Evolutionary conservation across 2,113 vertebrate species (phyloP).

Genomic region (Zootoca vivipara): DNA sequence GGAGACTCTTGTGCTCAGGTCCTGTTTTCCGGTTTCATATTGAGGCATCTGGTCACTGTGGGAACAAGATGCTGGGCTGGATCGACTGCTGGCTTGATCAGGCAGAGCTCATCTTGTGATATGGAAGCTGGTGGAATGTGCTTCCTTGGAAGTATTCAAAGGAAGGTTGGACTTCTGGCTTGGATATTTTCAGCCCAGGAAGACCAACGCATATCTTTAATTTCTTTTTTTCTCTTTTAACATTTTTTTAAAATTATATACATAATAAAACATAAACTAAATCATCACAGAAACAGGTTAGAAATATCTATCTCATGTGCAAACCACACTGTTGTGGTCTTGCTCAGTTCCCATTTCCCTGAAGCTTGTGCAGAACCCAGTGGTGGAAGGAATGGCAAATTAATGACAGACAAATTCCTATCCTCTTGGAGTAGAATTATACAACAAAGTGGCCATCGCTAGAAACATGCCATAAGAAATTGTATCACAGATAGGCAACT

Average conservation of each 20-base stretch:
- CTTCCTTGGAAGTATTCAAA: not conserved
- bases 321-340: too few species aligned
- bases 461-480: not conserved
- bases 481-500: not conserved
- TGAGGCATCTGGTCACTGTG: too few species aligned
- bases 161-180: not conserved
- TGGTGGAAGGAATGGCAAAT: not conserved
- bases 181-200: not conserved
- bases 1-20: too few species aligned
- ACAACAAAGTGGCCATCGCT: not conserved
- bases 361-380: not conserved
- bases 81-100: too few species aligned
- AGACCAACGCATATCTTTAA: not conserved
- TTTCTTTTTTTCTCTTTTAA: too few species aligned
- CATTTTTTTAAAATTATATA: too few species aligned
- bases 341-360: not conserved
- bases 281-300: not conserved
- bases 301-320: not conserved
- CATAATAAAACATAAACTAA: too few species aligned
- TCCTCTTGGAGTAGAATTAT: not conserved
- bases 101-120: too few species aligned
- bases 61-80: too few species aligned
- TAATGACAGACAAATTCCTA: too few species aligned
- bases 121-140: too few species aligned
- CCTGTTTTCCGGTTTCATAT: too few species aligned